Conservation (phyloP, 2,888 invertebrate genomes). For the Neuroscelio doddi region DNA sequence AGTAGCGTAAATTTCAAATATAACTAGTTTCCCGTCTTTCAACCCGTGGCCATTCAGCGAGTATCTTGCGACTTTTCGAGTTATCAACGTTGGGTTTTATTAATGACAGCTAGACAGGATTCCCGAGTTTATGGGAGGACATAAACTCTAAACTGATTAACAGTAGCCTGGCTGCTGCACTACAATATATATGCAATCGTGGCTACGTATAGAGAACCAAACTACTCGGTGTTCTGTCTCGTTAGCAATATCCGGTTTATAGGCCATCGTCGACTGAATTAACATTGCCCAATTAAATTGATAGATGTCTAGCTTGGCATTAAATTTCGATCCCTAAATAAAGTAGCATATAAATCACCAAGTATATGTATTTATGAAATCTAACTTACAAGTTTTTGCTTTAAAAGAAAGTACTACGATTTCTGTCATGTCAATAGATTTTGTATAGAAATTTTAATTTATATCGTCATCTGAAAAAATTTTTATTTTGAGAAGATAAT, state of each 20-base stretch:
- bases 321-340: conserved; percentile 62
- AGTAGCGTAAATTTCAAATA: conserved; percentile 51
- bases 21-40: conserved; percentile 49
- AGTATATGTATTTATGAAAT: conserved; percentile 40
- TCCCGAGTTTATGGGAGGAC: conserved; percentile 67
- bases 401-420: too few species aligned
- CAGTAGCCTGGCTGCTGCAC: conserved; percentile 64
- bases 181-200: conserved; percentile 65
- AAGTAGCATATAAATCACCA: conserved; percentile 59
- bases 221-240: conserved; percentile 65
- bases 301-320: conserved; percentile 67
- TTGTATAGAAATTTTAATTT: too few species aligned
- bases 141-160: conserved; percentile 73
- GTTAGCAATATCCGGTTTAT: conserved; percentile 70
- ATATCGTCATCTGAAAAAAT: too few species aligned
- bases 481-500: too few species aligned
- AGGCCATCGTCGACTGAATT: conserved; percentile 71
- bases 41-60: conserved; percentile 43
- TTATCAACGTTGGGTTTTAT: conserved; percentile 71
- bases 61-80: conserved; percentile 71
- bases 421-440: too few species aligned
- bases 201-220: conserved; percentile 56
- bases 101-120: conserved; percentile 69
- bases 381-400: neutral
- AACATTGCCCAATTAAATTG: conserved; percentile 72